These are phyloP conservation scores for Hiodon alosoides DNA, from an alignment of 2,113 vertebrate species.

Conservation along the genomic window DNA sequence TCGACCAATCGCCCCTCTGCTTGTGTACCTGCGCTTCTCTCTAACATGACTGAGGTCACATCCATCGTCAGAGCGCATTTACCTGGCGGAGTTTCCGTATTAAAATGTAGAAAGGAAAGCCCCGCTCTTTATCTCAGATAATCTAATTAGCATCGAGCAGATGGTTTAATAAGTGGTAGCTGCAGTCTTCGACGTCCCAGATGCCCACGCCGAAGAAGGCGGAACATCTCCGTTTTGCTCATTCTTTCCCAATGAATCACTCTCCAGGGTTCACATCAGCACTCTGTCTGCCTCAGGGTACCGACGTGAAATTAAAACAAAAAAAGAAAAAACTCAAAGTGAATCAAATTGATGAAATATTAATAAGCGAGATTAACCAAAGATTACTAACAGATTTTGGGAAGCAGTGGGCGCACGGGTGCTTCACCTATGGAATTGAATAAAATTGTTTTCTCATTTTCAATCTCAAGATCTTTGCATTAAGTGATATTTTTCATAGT, in stretches of 20 bases:
- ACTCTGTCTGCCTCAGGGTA: constrained; percentile 71
- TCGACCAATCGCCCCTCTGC: not conserved
- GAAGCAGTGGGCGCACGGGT: not conserved
- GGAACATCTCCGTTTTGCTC: constrained; percentile 53
- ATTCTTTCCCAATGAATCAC: constrained; percentile 58
- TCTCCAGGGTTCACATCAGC: constrained; percentile 74
- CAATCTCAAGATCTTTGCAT: not conserved
- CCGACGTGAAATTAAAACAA: constrained; percentile 47
- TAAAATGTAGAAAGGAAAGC: constrained; percentile 76
- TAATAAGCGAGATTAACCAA: constrained; percentile 32
- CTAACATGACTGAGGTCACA: constrained; percentile 33
- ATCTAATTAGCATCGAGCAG: constrained; percentile 78
- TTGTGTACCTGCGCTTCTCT: not conserved
- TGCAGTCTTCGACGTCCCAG: constrained; percentile 66
- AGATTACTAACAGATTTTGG: constrained; percentile 38
- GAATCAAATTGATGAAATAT: constrained; percentile 61
- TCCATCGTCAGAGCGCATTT: constrained; percentile 49
- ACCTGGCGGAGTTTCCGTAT: constrained; percentile 70
- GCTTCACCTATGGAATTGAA: not conserved
- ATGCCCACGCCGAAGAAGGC: constrained; percentile 63
- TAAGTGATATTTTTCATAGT: not conserved
- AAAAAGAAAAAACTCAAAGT: constrained; percentile 58
- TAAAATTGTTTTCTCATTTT: not conserved
- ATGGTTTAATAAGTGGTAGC: constrained; percentile 77
- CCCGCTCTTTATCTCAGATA: constrained; percentile 74